Conservation (phyloP, 2,113 vertebrate species). For the Psammodynastes pulverulentus region DNA sequence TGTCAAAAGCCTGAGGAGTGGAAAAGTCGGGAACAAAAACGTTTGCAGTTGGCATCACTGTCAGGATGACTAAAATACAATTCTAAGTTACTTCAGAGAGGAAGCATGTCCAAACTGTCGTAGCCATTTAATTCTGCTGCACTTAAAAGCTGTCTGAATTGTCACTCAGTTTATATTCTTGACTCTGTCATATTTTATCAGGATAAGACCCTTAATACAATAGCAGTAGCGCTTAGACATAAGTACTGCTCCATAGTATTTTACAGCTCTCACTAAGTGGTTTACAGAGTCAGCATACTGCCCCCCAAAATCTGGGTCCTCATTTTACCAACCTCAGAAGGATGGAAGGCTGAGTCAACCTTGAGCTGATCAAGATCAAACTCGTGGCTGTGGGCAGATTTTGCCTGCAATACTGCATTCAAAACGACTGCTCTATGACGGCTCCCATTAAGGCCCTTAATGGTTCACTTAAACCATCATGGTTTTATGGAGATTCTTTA, state of each 20-base stretch:
- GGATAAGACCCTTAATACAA: neutral
- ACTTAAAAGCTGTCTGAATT: neutral
- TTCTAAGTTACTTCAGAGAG: neutral
- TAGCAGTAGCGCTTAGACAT: neutral
- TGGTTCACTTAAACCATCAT: too few relatives aligned
- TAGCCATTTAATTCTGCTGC: constrained; percentile 11
- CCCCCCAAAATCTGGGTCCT: neutral
- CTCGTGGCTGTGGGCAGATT: too few relatives aligned
- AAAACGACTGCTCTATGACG: too few relatives aligned
- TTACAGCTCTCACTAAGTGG: neutral
- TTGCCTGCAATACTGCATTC: too few relatives aligned
- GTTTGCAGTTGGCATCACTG: constrained; percentile 21
- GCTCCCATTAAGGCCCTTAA: too few relatives aligned
- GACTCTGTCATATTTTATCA: neutral
- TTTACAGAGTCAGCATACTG: neutral
- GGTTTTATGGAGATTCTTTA: too few relatives aligned
- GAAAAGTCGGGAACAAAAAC: constrained; percentile 28
- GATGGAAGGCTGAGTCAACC: too few relatives aligned
- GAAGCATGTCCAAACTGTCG: neutral
- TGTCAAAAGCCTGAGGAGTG: constrained; percentile 18
- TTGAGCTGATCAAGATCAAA: too few relatives aligned
- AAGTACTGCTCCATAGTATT: neutral
- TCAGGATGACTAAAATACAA: constrained; percentile 30
- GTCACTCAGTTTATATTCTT: constrained; percentile 4
- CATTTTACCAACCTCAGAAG: neutral